phyloP scores from a whole-genome alignment of 2,797 vertebrate genomes.

The Macrochelys suwanniensis region DNA sequence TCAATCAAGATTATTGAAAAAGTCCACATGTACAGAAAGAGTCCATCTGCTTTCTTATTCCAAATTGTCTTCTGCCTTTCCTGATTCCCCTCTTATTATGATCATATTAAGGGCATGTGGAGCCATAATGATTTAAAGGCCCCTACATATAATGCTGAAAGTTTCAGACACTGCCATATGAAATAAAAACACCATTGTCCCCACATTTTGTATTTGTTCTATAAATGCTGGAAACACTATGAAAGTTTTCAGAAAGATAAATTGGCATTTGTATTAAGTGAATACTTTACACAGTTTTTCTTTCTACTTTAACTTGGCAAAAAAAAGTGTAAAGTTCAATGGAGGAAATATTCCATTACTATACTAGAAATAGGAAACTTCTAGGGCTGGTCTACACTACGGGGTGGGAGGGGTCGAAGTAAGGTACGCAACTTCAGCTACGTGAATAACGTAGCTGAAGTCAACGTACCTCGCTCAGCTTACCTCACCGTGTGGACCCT shows the following conservation, averaged over 20 bases:
- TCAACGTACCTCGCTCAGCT: too few species aligned
- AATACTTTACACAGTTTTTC: constrained; percentile 65
- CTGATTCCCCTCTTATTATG: rapidly evolving
- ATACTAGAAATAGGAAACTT: constrained; percentile 60
- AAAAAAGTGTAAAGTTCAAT: constrained; percentile 42
- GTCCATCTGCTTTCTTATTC: background rate
- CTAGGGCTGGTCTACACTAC: background rate
- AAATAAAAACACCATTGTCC: constrained; percentile 26
- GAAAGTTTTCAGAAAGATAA: constrained; percentile 71
- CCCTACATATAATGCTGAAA: background rate
- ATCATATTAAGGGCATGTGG: background rate
- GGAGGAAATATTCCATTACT: constrained; percentile 66
- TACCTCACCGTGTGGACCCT: too few species aligned
- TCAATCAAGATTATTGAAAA: constrained; percentile 17
- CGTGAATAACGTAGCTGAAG: too few species aligned
- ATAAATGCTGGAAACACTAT: constrained; percentile 54
- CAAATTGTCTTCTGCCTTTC: background rate
- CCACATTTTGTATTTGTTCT: background rate
- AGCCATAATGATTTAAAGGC: background rate
- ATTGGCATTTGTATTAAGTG: constrained; percentile 66
- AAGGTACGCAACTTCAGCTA: too few species aligned
- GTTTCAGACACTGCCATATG: background rate
- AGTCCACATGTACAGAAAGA: background rate
- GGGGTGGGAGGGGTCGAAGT: too few species aligned
- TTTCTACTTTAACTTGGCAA: constrained; percentile 68